Percentiles rank a stretch among this genome's conserved stretches.
These are phyloP conservation scores for Copidosoma aretas DNA, from an alignment of 2,888 invertebrate species.

Conservation along the genomic window DNA sequence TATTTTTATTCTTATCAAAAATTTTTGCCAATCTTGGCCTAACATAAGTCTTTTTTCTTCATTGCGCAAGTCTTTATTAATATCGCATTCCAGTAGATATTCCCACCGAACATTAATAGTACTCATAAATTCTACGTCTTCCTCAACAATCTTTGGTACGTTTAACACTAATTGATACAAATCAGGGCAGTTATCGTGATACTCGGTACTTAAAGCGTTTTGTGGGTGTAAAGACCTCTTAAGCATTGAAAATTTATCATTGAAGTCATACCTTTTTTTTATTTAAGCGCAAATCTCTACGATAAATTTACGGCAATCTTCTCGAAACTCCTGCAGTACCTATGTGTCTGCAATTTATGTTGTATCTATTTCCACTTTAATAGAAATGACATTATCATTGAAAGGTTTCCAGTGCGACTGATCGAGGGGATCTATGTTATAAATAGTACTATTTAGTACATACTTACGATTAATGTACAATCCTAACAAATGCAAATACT, in stretches of 20 bases:
- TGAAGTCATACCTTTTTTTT: background rate
- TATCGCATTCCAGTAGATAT: no score
- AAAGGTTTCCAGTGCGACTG: background rate
- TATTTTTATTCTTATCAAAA: no score
- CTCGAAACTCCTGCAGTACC: background rate
- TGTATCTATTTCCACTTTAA: background rate
- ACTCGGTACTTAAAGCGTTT: background rate
- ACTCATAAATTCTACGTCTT: no score
- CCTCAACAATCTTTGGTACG: no score
- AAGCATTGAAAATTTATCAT: background rate
- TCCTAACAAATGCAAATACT: no score
- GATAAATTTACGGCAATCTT: background rate
- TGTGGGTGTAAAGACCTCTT: background rate
- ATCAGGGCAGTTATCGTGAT: background rate
- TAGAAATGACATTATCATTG: background rate
- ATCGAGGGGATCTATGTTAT: no score
- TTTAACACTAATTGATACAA: background rate
- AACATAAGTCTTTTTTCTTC: no score
- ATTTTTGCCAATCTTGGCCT: no score
- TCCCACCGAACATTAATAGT: no score
- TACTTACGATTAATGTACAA: no score
- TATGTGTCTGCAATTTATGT: background rate
- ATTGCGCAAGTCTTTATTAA: no score
- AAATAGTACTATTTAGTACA: no score
- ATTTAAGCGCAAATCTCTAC: background rate